These are phyloP conservation scores for Cephus pulcher DNA, from an alignment of 2,888 invertebrate genomes.

Conservation along the genomic window DNA sequence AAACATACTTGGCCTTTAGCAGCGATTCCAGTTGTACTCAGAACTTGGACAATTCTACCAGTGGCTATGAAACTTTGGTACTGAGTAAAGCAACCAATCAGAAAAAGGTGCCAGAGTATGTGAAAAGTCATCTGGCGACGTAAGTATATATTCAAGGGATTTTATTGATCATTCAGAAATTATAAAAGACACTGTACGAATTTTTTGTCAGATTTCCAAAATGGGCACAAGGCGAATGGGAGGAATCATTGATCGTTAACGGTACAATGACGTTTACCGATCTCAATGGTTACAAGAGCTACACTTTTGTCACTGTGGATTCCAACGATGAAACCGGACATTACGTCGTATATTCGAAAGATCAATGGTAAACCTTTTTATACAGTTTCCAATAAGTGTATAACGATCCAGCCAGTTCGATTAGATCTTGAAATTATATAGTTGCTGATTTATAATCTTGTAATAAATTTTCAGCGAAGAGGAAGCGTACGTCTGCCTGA, in stretches of 20 bases:
- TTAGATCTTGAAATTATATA: not conserved
- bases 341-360: slow-evolving; percentile 66
- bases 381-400: not conserved
- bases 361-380: slow-evolving; percentile 65
- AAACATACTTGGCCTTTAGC: slow-evolving; percentile 72
- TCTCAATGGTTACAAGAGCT: slow-evolving; percentile 66
- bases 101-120: slow-evolving; percentile 58
- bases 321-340: slow-evolving; percentile 62
- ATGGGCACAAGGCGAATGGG: slow-evolving; percentile 75
- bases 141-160: slow-evolving; percentile 40
- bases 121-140: slow-evolving; percentile 58
- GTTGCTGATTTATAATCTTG: not conserved
- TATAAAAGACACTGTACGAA: not conserved
- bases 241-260: slow-evolving; percentile 67
- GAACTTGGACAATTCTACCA: slow-evolving; percentile 69
- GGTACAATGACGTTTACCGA: slow-evolving; percentile 67
- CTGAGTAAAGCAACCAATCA: slow-evolving; percentile 64
- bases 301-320: slow-evolving; percentile 65
- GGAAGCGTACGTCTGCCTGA: slow-evolving; percentile 71
- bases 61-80: slow-evolving; percentile 71
- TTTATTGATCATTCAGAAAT: not conserved
- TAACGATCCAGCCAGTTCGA: not conserved
- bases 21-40: slow-evolving; percentile 74
- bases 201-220: slow-evolving; percentile 69
- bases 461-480: slow-evolving; percentile 68